A percentile compares a stretch with the other conserved stretches of the same genome.
phyloP scores from a whole-genome alignment of 2,113 vertebrate species.

The Nothobranchius kuhntae region DNA sequence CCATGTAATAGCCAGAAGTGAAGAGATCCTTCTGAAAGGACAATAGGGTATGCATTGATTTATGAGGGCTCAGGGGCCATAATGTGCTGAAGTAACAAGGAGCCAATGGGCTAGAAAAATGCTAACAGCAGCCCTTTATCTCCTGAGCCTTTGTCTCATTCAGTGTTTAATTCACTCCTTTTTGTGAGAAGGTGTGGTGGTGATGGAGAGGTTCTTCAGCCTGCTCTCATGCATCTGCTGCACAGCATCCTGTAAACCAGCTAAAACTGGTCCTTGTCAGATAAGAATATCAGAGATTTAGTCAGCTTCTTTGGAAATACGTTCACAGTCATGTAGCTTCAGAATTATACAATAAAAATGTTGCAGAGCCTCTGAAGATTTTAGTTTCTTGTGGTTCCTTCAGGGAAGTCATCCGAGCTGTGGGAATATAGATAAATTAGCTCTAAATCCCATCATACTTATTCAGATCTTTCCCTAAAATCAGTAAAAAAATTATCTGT shows the following conservation, averaged over 20 bases:
- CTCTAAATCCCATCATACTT: not conserved
- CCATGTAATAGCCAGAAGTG: constrained; percentile 70
- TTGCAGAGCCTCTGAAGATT: constrained; percentile 9
- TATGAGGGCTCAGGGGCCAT: constrained; percentile 81
- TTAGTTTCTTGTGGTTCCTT: not conserved
- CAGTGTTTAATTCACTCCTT: constrained; percentile 78
- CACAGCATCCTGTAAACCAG: constrained; percentile 55
- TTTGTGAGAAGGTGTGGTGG: constrained; percentile 50
- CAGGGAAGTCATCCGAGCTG: not conserved
- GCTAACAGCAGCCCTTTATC: constrained; percentile 86
- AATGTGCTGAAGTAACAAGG: constrained; percentile 84
- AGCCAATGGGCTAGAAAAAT: constrained; percentile 88
- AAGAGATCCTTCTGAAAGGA: constrained; percentile 77
- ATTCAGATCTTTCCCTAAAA: not conserved
- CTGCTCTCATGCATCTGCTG: constrained; percentile 46
- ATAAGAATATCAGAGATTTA: constrained; percentile 59
- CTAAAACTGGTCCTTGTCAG: constrained; percentile 32
- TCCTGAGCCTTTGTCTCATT: constrained; percentile 78
- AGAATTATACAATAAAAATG: not conserved
- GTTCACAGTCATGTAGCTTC: constrained; percentile 13
- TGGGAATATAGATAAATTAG: not conserved
- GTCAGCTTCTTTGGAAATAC: constrained; percentile 34
- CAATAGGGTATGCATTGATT: constrained; percentile 83
- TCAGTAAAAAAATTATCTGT: no score
- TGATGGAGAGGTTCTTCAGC: constrained; percentile 69